phyloP scores from a whole-genome alignment of 1,140 invertebrate genomes.

The Ceratoteleas bidentatus region DNA sequence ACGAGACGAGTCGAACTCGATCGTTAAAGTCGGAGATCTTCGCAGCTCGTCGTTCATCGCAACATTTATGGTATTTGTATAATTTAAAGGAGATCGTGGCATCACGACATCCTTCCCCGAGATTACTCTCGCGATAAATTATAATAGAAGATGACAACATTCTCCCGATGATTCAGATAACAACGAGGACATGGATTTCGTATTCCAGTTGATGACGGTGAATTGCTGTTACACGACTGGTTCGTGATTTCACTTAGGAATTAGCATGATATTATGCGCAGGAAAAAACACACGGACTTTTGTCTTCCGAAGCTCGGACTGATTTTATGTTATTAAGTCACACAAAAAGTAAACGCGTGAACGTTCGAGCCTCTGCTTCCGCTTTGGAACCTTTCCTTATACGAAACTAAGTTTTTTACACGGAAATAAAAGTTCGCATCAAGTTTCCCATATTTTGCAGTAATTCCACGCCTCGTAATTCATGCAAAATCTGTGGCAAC shows the following conservation, averaged over 20 bases:
- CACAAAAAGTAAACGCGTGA: background rate
- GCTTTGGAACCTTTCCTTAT: too few relatives aligned
- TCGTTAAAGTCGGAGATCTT: background rate
- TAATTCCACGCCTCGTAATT: too few relatives aligned
- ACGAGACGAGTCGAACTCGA: too few relatives aligned
- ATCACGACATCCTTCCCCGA: slow-evolving; percentile 16
- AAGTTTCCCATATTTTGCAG: too few relatives aligned
- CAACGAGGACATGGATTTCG: slow-evolving; percentile 58
- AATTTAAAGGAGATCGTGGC: slow-evolving; percentile 16
- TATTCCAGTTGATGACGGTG: slow-evolving; percentile 55
- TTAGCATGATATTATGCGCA: slow-evolving; percentile 26
- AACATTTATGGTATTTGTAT: background rate
- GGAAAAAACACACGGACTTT: slow-evolving; percentile 9
- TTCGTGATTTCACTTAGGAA: slow-evolving; percentile 61
- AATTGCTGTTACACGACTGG: slow-evolving; percentile 51
- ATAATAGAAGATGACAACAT: slow-evolving; percentile 52
- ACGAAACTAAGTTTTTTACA: too few relatives aligned
- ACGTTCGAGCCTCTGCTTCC: too few relatives aligned
- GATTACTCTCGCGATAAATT: slow-evolving; percentile 39
- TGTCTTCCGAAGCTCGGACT: background rate
- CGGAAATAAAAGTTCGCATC: too few relatives aligned
- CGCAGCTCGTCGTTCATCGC: background rate
- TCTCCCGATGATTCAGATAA: slow-evolving; percentile 63
- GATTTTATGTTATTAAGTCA: background rate
- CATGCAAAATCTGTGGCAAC: too few relatives aligned